Conservation (phyloP, 2,888 invertebrate genomes). For the Petrophora chlorosata region DNA sequence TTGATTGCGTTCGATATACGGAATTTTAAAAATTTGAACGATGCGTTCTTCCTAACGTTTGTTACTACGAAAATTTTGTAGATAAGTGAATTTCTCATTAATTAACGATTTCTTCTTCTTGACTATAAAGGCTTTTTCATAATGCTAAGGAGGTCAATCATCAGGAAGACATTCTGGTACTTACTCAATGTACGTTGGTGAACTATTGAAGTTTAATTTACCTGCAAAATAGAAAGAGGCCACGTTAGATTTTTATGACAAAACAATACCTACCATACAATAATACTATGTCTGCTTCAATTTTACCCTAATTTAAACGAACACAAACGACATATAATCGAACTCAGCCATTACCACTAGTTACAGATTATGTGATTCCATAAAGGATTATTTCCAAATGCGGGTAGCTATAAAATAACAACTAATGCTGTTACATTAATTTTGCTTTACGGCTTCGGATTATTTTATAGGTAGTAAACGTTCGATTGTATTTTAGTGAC, state of each 20-base stretch:
- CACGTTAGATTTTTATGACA: too few species aligned
- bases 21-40: slow-evolving; percentile 8
- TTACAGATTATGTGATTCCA: slow-evolving; percentile 31
- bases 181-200: slow-evolving; percentile 8
- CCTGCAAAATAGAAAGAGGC: slow-evolving; percentile 52
- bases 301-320: neutral
- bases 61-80: too few species aligned
- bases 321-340: neutral
- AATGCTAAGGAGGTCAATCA: too few species aligned
- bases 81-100: too few species aligned
- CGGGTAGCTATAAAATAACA: slow-evolving; percentile 70
- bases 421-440: slow-evolving; percentile 54
- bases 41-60: neutral
- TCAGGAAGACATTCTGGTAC: too few species aligned
- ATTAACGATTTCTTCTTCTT: too few species aligned
- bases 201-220: slow-evolving; percentile 45
- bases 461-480: slow-evolving; percentile 64
- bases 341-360: neutral
- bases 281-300: neutral
- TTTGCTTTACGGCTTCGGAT: slow-evolving; percentile 66
- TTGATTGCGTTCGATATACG: slow-evolving; percentile 37
- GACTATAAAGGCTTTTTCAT: too few species aligned
- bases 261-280: too few species aligned
- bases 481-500: slow-evolving; percentile 56
- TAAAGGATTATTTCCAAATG: slow-evolving; percentile 50